phyloP scores from a whole-genome alignment of 1,140 invertebrate species.

The Drosophila nasuta region DNA sequence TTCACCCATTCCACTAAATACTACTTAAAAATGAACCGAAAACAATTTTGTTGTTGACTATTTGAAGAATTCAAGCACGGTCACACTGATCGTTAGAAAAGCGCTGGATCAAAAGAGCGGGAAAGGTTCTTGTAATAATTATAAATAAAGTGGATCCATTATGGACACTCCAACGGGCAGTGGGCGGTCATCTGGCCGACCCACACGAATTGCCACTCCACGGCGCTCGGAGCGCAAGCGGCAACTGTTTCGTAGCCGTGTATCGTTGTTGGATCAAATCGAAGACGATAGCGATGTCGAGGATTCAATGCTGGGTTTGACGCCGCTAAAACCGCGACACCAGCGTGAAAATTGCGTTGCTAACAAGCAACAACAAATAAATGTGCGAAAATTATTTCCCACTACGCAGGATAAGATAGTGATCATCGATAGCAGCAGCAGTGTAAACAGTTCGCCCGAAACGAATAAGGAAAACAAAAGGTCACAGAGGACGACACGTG shows the following conservation, averaged over 20 bases:
- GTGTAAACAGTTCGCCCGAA: slow-evolving; percentile 60
- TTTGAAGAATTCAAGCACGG: not conserved
- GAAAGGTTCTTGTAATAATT: slow-evolving; percentile 56
- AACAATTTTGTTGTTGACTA: not conserved
- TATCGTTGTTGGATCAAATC: slow-evolving; percentile 44
- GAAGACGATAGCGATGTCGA: slow-evolving; percentile 58
- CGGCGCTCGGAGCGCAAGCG: slow-evolving; percentile 73
- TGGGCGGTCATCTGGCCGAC: slow-evolving; percentile 37
- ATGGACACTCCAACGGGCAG: slow-evolving; percentile 75
- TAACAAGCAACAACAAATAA: not conserved
- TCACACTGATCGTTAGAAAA: slow-evolving; percentile 19
- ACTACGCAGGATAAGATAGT: not conserved
- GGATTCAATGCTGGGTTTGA: slow-evolving; percentile 60
- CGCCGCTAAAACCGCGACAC: slow-evolving; percentile 50
- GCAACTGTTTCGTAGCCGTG: slow-evolving; percentile 59
- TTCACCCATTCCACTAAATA: no score
- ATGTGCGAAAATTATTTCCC: slow-evolving; percentile 11
- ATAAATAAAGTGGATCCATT: slow-evolving; percentile 37
- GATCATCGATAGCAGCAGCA: slow-evolving; percentile 17
- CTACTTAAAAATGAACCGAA: no score
- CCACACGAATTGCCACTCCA: slow-evolving; percentile 61
- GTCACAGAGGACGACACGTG: slow-evolving; percentile 25
- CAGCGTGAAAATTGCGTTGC: slow-evolving; percentile 13
- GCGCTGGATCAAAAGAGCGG: slow-evolving; percentile 68
- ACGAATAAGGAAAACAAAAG: slow-evolving; percentile 73